Percentiles rank a stretch among this genome's conserved stretches.
phyloP scores from a whole-genome alignment of 1,140 invertebrate species.

The Luehdorfia chinensis region DNA sequence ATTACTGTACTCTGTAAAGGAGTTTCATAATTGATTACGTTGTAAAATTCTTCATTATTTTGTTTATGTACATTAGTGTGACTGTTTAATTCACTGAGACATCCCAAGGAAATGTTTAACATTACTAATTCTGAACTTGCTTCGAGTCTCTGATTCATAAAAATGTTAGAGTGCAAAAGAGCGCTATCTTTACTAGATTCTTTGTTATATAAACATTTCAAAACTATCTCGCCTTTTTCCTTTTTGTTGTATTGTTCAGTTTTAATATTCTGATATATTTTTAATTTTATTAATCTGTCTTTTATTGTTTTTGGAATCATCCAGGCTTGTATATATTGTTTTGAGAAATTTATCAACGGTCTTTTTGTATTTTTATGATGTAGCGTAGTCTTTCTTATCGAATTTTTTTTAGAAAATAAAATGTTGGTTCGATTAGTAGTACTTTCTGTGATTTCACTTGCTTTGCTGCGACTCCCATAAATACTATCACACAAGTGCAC shows the following conservation, averaged over 20 bases:
- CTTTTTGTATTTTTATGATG: constrained; percentile 25
- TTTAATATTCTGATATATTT: constrained; percentile 7
- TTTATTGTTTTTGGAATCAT: constrained; percentile 51
- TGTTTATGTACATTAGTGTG: constrained; percentile 25
- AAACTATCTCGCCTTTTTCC: not conserved
- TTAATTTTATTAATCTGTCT: constrained; percentile 19
- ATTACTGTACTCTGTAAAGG: constrained; percentile 5
- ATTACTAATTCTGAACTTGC: constrained; percentile 45
- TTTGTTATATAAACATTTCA: constrained; percentile 2
- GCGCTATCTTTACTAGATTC: not conserved
- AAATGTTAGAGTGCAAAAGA: not conserved
- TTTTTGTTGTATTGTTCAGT: constrained; percentile 7
- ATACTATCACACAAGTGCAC: constrained; percentile 55
- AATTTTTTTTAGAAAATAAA: constrained; percentile 38
- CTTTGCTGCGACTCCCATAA: constrained; percentile 52
- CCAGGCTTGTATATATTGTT: constrained; percentile 54
- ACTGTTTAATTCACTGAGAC: constrained; percentile 42
- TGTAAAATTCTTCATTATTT: constrained; percentile 59
- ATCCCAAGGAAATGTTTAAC: constrained; percentile 52
- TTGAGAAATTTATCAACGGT: constrained; percentile 40
- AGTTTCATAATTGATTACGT: constrained; percentile 58
- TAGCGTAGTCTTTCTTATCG: constrained; percentile 31
- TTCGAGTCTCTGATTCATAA: constrained; percentile 4
- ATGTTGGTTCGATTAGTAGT: not conserved
- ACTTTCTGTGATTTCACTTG: constrained; percentile 12